Conservation (phyloP, 1,140 invertebrate genomes). For the Reticulitermes speratus region DNA sequence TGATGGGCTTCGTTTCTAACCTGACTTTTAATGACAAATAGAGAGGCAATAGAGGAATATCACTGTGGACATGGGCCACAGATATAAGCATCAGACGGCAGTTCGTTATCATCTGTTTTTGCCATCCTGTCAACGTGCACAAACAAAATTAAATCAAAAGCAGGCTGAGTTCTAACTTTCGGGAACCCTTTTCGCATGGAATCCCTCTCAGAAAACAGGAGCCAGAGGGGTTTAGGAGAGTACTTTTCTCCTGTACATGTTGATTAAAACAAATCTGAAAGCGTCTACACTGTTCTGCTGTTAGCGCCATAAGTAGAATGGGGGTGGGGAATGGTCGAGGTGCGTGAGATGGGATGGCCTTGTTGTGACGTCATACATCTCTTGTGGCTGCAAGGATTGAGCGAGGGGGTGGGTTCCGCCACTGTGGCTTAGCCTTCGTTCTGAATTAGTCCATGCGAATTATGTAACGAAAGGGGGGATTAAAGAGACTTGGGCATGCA, state of each 20-base stretch:
- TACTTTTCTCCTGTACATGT: conserved; percentile 6
- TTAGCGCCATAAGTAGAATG: conserved; percentile 10
- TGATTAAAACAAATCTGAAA: conserved; percentile 10
- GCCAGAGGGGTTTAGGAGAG: conserved; percentile 5
- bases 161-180: neutral
- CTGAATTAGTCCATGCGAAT: conserved; percentile 11
- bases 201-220: conserved; percentile 5
- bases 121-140: neutral
- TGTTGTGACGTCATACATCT: conserved; percentile 15
- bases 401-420: neutral
- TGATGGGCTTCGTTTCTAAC: too few relatives aligned
- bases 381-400: conserved; percentile 17
- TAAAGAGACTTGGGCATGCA: conserved; percentile 1
- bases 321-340: neutral
- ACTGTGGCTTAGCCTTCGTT: conserved; percentile 2
- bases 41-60: too few relatives aligned
- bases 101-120: neutral
- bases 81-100: too few relatives aligned
- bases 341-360: neutral
- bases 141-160: neutral
- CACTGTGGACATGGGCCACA: too few relatives aligned
- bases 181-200: neutral
- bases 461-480: conserved; percentile 1
- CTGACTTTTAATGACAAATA: too few relatives aligned
- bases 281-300: conserved; percentile 16